Percentiles rank a stretch among this genome's conserved stretches.
Evolutionary conservation across 92 coral and sea anemone species (phyloP).

Genomic region (Phenganax marumi): DNA sequence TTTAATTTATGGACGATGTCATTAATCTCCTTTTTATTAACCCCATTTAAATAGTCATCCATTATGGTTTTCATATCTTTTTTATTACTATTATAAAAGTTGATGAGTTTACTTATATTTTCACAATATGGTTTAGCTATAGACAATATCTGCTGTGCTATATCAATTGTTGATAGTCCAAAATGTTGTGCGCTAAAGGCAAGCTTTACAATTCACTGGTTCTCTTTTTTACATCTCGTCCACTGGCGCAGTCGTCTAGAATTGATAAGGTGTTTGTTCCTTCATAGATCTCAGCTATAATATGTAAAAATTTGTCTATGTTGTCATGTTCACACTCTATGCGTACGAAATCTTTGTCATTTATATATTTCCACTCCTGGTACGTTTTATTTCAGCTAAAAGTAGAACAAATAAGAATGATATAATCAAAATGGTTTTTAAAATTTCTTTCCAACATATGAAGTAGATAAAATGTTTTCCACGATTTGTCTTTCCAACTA

Average conservation of each 20-base stretch:
- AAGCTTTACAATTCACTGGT: conserved; percentile 15
- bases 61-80: conserved; percentile 34
- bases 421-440: conserved; percentile 34
- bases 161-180: conserved; percentile 15
- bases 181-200: conserved; percentile 36
- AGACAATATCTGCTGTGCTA: conserved; percentile 34
- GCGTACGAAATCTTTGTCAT: not conserved
- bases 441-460: conserved; percentile 36
- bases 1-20: not conserved
- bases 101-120: conserved; percentile 32
- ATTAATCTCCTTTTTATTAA: not conserved
- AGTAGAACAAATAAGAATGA: conserved; percentile 25
- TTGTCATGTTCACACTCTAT: conserved; percentile 5
- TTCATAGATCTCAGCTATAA: not conserved
- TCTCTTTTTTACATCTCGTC: conserved; percentile 5
- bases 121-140: conserved; percentile 46
- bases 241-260: conserved; percentile 26
- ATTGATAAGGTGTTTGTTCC: conserved; percentile 1
- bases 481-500: conserved; percentile 34
- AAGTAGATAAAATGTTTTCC: conserved; percentile 40
- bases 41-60: conserved; percentile 35
- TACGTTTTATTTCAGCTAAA: conserved; percentile 30
- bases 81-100: conserved; percentile 20
- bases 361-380: not conserved
- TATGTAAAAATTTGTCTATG: not conserved